Conservation (phyloP, 2,113 vertebrate genomes). For the Drymodes brunneopygia region DNA sequence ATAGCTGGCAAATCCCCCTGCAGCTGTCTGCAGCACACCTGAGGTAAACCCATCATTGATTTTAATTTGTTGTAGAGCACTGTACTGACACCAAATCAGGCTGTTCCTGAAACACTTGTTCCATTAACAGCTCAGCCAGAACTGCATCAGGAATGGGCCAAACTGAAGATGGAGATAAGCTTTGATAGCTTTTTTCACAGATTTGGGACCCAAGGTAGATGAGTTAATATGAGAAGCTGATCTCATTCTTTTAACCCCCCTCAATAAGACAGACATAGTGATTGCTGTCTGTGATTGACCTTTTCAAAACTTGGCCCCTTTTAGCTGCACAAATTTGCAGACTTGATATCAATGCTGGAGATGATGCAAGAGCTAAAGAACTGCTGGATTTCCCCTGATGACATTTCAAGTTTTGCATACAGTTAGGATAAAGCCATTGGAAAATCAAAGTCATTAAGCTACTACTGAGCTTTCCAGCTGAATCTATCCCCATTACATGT, state of each 20-base stretch:
- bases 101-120: not conserved
- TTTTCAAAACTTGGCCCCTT: not conserved
- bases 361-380: not conserved
- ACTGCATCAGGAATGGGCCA: not conserved
- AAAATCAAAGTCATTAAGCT: not conserved
- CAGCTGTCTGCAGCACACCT: not conserved
- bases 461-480: not conserved
- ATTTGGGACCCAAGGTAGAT: not conserved
- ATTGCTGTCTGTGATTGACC: not conserved
- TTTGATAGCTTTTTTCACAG: not conserved
- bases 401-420: not conserved
- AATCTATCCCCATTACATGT: not conserved
- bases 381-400: not conserved
- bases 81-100: not conserved
- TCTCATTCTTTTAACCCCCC: not conserved
- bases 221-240: not conserved
- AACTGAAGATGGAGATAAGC: not conserved
- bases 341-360: not conserved
- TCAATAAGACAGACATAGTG: not conserved
- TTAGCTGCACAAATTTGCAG: not conserved
- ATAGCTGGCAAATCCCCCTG: not conserved
- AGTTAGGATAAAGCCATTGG: not conserved
- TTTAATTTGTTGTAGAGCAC: not conserved
- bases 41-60: not conserved
- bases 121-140: not conserved